phyloP scores from a whole-genome alignment of 2,888 invertebrate genomes.

The Platerodrilus igneus region DNA sequence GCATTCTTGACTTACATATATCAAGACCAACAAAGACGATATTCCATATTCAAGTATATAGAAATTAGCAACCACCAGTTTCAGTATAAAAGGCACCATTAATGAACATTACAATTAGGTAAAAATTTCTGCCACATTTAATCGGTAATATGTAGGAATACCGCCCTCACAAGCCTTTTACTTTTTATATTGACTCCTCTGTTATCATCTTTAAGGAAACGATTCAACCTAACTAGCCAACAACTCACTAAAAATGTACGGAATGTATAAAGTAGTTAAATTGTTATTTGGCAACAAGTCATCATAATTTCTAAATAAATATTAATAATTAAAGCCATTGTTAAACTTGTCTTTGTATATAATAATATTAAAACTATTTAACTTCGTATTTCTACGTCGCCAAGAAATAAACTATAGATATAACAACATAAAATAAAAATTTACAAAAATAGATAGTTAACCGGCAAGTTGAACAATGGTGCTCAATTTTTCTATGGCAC shows the following conservation, averaged over 20 bases:
- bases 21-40: too few species aligned
- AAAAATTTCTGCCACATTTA: too few species aligned
- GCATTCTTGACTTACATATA: too few species aligned
- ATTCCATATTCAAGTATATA: too few species aligned
- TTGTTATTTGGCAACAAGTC: conserved; percentile 51
- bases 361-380: conserved; percentile 33
- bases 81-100: too few species aligned
- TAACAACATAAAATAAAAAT: conserved; percentile 41
- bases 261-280: conserved; percentile 49
- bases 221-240: conserved; percentile 34
- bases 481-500: conserved; percentile 37
- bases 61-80: too few species aligned
- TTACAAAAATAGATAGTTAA: conserved; percentile 44
- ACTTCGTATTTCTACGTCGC: conserved; percentile 35
- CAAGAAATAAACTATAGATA: conserved; percentile 43
- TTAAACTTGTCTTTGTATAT: conserved; percentile 39
- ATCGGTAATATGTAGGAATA: too few species aligned
- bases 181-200: conserved; percentile 39
- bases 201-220: conserved; percentile 30
- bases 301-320: conserved; percentile 24
- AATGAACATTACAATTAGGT: too few species aligned
- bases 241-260: conserved; percentile 42
- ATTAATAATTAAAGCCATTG: conserved; percentile 43
- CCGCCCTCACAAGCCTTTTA: too few species aligned
- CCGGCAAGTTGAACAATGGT: conserved; percentile 15